Evolutionary conservation across 2,113 vertebrate species (phyloP), one percentile per base, ranked within the genome.

Genomic region (Petromus typicus): DNA sequence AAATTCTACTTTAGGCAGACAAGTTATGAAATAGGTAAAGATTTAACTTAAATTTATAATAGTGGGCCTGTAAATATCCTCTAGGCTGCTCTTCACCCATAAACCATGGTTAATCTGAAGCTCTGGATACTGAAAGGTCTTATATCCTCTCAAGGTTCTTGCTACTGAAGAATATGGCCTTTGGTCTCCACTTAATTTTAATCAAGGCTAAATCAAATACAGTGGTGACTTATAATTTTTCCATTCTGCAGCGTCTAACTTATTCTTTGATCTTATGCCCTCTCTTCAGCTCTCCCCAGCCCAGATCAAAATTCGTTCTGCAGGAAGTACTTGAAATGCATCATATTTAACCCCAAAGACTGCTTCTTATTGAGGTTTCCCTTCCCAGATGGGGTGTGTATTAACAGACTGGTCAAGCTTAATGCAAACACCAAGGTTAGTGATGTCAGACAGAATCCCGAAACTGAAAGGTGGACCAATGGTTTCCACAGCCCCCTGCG

Each of bases 181-280:
- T 89, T 94, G 61, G 13, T 79, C 78, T 61, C 73, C 83, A 86
- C 75, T 89, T 91, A 75, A 79, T 94, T 96, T 91, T 94, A 90
- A 90, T 43, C 82, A 71, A 95, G 73, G 43, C 78, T 69, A 84
- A 91, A 95, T 93, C 63, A 71, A 84, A 85, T 75, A 40, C 54
- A 66, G 59, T 54, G 34, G 23, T 25, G 40, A 32, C 45, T 84
- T 85, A 43, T 7, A 4, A 63, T 87, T 92, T 91, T 95, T 61
- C 6, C 43, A 40, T 43, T 45, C 48, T 45, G 8, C 0, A 43
- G 27, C 54, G 51, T 57, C 67, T 89, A 64, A 89, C 54, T 48
- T 82, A 66, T 78, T 73, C 59, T 86, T 40, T 67, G 86, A 16
- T 22, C 10, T 56, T n/a, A 34, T 10, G 3, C 23, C 40, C 56